Evolutionary conservation across 2,888 invertebrate genomes (phyloP), one percentile per base, ranked within the genome.

Genomic region (Incurvaria masculella): DNA sequence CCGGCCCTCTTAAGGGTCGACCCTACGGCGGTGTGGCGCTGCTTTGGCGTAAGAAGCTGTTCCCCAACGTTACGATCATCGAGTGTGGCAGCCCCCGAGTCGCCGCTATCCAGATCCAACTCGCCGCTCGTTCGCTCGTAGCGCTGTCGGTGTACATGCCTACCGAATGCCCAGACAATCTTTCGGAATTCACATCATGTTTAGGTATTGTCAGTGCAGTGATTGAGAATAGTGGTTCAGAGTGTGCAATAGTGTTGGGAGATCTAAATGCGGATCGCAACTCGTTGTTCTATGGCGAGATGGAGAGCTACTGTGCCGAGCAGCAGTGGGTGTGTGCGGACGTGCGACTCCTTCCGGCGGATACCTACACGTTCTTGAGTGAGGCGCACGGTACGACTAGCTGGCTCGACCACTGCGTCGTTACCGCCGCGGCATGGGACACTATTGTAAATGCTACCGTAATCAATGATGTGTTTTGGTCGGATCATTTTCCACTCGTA

Each of bases 211-310:
- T 57, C 10, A 46, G 20, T 46, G 52, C 58, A 2, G 46, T 57
- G 6, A 45, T 54, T 4, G 53, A 55, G 3, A 42, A 23, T 19
- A 26, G 26, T 27, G 42, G 47, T 14, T 42, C 53, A 3, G 53
- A 57, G 16, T n/a, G n/a, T n/a, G 54, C 55, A 2, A 54, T 48
- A 42, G 47, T 56, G 1, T 18, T 56, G 1, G 57, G 58, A 0
- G 57, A 57, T 45, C 56, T 52, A 23, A 59, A 57, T 38, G 56
- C 58, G 1, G 54, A 59, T 20, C 57, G 56, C 0, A 49, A 51
- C 21, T 48, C 49, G 23, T 23, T 41, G 6, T 58, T 58, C 50
- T 47, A 11, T 38, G 33, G 23, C 2, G 56, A 58, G 45, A 33
- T 58, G n/a, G 10, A 42, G 21, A 43, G 27, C 44, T 51, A 50